These are phyloP conservation scores for Magallana nippona DNA, from an alignment of 2,888 invertebrate species.

Conservation along the genomic window DNA sequence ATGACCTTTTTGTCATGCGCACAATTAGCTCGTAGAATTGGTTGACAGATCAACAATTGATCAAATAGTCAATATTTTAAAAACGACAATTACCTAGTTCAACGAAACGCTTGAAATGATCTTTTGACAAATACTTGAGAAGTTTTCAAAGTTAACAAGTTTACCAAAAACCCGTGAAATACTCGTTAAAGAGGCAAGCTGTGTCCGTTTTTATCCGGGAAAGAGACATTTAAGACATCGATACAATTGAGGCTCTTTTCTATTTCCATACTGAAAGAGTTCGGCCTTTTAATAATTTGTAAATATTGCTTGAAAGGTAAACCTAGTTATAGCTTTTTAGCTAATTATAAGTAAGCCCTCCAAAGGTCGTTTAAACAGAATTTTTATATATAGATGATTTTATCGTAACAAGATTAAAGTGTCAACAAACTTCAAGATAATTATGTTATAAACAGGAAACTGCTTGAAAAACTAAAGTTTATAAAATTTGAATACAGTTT, in stretches of 20 bases:
- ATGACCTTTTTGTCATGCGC: slow-evolving; percentile 13
- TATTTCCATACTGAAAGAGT: neutral
- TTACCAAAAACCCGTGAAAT: slow-evolving; percentile 1
- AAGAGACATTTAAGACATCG: neutral
- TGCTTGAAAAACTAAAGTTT: no score
- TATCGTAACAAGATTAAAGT: no score
- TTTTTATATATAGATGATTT: no score
- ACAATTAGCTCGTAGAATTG: neutral
- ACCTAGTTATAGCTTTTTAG: no score
- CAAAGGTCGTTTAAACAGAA: no score
- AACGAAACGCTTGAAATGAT: slow-evolving; percentile 19
- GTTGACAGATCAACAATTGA: neutral
- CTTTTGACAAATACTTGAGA: slow-evolving; percentile 31
- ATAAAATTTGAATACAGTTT: no score
- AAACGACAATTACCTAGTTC: slow-evolving; percentile 13
- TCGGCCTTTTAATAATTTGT: neutral
- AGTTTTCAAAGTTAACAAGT: slow-evolving; percentile 26
- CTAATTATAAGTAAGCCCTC: no score
- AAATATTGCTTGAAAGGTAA: neutral
- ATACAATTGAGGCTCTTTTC: neutral
- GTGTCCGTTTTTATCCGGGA: neutral
- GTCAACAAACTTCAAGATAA: no score
- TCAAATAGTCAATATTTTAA: slow-evolving; percentile 32
- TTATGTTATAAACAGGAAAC: no score
- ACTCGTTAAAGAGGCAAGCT: neutral